Evolutionary conservation across 2,888 invertebrate species (phyloP).

Genomic region (Drosophila silvestris): DNA sequence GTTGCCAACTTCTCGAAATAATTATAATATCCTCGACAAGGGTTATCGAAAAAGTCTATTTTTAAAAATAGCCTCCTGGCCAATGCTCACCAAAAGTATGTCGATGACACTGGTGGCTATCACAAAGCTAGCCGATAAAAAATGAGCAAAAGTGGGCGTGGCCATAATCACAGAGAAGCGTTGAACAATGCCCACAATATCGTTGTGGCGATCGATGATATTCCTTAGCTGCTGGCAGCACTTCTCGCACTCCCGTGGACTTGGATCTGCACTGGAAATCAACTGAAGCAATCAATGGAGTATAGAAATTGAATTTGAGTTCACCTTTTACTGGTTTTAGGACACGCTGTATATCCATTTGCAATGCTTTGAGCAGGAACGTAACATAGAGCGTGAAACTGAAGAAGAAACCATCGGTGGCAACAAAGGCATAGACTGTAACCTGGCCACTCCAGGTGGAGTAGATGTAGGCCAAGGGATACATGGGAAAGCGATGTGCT

Average conservation of each 20-base stretch:
- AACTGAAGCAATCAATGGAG: not conserved
- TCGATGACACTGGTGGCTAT: conserved; percentile 72
- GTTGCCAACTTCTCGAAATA: not conserved
- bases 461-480: conserved; percentile 63
- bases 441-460: conserved; percentile 70
- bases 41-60: not conserved
- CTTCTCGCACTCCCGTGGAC: conserved; percentile 12
- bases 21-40: not conserved
- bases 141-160: conserved; percentile 64
- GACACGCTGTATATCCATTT: conserved; percentile 49
- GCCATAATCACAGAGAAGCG: conserved; percentile 64
- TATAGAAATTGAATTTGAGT: not conserved
- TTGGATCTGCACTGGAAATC: conserved; percentile 25
- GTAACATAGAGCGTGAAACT: conserved; percentile 67
- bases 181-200: conserved; percentile 57
- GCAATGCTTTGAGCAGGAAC: conserved; percentile 47
- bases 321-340: conserved; percentile 32
- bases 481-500: conserved; percentile 59
- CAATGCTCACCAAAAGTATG: conserved; percentile 54
- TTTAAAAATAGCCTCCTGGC: not conserved
- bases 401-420: conserved; percentile 69
- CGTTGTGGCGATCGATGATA: conserved; percentile 68
- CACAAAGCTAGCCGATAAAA: conserved; percentile 62
- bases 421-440: conserved; percentile 68
- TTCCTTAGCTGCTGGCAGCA: conserved; percentile 55